Evolutionary conservation across 2,113 vertebrate species (phyloP), one percentile per base, ranked within the genome.

Genomic region (Atrichornis clamosus): DNA sequence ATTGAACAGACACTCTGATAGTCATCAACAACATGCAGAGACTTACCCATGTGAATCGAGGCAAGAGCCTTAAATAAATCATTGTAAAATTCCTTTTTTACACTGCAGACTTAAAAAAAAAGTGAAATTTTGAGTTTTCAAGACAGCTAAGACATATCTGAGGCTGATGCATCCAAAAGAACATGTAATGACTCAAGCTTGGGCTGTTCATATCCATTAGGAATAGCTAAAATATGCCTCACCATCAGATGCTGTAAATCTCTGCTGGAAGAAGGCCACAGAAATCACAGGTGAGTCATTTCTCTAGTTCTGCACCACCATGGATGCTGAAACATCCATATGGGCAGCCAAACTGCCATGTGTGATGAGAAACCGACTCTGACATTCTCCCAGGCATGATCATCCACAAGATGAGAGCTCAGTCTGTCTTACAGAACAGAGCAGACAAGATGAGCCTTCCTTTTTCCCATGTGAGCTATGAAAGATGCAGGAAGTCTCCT

Each of bases 241-340:
- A 75, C 22, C n/a, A 68, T 73, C 41, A 73, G 67, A 79, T 76
- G 56, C 52, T 74, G 59, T 77, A 94, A 95, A 87, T 63, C 35
- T 74, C 59, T 78, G 37, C 72, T 85, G 91, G 68, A 92, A 94
- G 50, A 74, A 70, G 27, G 89, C 42, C 86, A 88, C 52, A 86
- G 52, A 91, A 94, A 75, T 83, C 92, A 94, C 74, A 95, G 63
- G 64, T 88, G 90, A 80, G n/a, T 77, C 2, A 74, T 85, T 95
- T 92, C 78, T 74, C 76, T 88, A 32, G 42, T 50, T 80, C 50
- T 67, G 16, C 75, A 91, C 75, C 15, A 15, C 86, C 37, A 23
- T 27, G 49, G 74, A 79, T 70, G 58, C 27, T 78, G 80, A 94
- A 89, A 73, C 21, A 27, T 77, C 67, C 50, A 55, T 3, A 6